phyloP scores from a whole-genome alignment of 2,113 vertebrate genomes.

The Gobius niger region DNA sequence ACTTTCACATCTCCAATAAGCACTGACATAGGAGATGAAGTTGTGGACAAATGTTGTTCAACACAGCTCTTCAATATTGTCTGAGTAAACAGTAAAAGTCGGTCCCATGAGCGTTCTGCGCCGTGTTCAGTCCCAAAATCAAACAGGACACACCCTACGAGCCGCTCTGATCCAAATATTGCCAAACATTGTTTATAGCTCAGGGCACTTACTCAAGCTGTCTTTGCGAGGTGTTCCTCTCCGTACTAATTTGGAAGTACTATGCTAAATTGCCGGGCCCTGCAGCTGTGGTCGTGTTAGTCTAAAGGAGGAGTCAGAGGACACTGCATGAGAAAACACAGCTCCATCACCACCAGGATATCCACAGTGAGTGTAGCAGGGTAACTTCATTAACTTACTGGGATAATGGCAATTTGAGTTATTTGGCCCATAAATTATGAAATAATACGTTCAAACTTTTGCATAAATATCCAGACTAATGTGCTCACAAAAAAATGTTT shows the following conservation, averaged over 20 bases:
- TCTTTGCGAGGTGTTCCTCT: slow-evolving; percentile 65
- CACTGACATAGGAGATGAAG: too few relatives aligned
- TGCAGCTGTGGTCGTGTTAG: slow-evolving; percentile 66
- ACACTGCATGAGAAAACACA: slow-evolving; percentile 55
- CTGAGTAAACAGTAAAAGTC: slow-evolving; percentile 55
- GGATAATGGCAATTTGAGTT: slow-evolving; percentile 6
- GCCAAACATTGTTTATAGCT: slow-evolving; percentile 62
- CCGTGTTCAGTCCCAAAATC: slow-evolving; percentile 41
- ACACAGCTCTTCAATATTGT: slow-evolving; percentile 46
- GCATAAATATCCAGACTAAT: too few relatives aligned
- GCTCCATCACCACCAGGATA: slow-evolving; percentile 65
- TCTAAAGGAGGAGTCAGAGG: slow-evolving; percentile 60
- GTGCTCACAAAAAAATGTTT: too few relatives aligned
- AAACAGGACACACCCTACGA: slow-evolving; percentile 65
- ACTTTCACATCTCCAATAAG: too few relatives aligned
- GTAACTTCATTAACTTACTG: slow-evolving; percentile 33
- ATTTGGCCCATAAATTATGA: background rate
- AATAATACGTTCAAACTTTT: too few relatives aligned
- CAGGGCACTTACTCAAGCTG: slow-evolving; percentile 56
- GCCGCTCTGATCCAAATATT: slow-evolving; percentile 45
- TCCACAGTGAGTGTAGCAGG: slow-evolving; percentile 58
- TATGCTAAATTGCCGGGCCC: slow-evolving; percentile 52
- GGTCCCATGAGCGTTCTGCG: slow-evolving; percentile 39
- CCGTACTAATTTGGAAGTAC: slow-evolving; percentile 17
- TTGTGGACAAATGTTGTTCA: too few relatives aligned